Percentiles rank a stretch among this genome's conserved stretches.
These are phyloP conservation scores for Catagonus wagneri DNA, from an alignment of 2,113 vertebrate species.

Conservation along the genomic window DNA sequence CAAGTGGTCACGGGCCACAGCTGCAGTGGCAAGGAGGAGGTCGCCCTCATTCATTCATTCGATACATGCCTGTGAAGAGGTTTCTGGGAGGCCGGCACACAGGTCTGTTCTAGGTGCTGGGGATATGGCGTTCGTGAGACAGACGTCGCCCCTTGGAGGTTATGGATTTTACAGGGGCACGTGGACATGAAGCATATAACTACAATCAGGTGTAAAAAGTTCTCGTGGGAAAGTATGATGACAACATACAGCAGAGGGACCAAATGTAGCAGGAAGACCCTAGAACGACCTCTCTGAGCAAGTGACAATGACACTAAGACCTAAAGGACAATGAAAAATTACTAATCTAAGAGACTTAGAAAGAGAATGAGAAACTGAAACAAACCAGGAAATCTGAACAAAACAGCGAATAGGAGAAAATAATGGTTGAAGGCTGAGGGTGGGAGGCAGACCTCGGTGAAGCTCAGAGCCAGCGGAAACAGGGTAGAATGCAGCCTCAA, in stretches of 20 bases:
- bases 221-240: not conserved
- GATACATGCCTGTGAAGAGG: not conserved
- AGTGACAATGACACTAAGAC: not conserved
- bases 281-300: not conserved
- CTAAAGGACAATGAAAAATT: not conserved
- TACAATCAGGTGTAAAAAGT: not conserved
- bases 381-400: not conserved
- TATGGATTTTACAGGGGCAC: not conserved
- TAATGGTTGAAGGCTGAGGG: not conserved
- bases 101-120: not conserved
- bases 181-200: not conserved
- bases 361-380: not conserved
- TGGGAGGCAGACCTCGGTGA: not conserved
- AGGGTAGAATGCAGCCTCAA: not conserved
- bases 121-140: not conserved
- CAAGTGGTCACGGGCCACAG: not conserved
- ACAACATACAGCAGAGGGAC: not conserved
- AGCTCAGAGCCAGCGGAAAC: not conserved
- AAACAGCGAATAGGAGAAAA: not conserved
- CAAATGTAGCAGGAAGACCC: not conserved
- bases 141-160: not conserved
- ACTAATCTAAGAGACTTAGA: not conserved
- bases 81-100: not conserved
- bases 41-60: not conserved
- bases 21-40: not conserved